These are phyloP conservation scores for Agrochola macilenta DNA, from an alignment of 2,888 invertebrate genomes.

Conservation along the genomic window DNA sequence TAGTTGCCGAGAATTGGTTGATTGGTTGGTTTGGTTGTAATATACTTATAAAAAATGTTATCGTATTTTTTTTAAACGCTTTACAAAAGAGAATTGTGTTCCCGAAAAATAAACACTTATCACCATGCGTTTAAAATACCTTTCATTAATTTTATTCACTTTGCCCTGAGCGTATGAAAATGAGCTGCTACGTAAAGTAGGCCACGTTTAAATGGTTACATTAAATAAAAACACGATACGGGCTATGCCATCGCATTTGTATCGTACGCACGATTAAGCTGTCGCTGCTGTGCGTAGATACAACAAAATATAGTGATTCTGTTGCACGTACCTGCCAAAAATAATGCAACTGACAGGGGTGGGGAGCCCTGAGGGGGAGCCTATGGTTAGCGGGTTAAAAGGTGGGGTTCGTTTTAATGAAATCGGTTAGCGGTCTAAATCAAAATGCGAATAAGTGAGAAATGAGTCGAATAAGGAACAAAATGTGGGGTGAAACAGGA, in stretches of 20 bases:
- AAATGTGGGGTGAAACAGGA: background rate
- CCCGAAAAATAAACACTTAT: background rate
- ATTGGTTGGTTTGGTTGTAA: too few relatives aligned
- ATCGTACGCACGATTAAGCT: conserved; percentile 53
- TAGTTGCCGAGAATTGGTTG: background rate
- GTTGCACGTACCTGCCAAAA: conserved; percentile 25
- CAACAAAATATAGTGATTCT: conserved; percentile 30
- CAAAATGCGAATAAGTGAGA: background rate
- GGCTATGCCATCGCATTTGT: conserved; percentile 47
- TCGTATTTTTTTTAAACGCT: too few relatives aligned
- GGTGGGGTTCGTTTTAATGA: background rate
- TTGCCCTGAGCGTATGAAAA: conserved; percentile 40
- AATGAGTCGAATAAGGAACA: background rate
- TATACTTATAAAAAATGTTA: too few relatives aligned
- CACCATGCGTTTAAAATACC: background rate
- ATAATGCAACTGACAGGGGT: conserved; percentile 12
- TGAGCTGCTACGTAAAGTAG: conserved; percentile 34
- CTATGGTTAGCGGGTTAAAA: background rate
- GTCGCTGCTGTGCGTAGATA: conserved; percentile 23
- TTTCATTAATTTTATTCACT: conserved; percentile 33
- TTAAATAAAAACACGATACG: conserved; percentile 56
- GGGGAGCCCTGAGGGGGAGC: background rate
- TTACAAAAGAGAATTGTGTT: too few relatives aligned
- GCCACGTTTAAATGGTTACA: conserved; percentile 49
- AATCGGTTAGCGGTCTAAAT: background rate